Percentiles rank a stretch among this genome's conserved stretches.
Conservation (phyloP, 2,888 invertebrate species). For the Euclidia mi region DNA sequence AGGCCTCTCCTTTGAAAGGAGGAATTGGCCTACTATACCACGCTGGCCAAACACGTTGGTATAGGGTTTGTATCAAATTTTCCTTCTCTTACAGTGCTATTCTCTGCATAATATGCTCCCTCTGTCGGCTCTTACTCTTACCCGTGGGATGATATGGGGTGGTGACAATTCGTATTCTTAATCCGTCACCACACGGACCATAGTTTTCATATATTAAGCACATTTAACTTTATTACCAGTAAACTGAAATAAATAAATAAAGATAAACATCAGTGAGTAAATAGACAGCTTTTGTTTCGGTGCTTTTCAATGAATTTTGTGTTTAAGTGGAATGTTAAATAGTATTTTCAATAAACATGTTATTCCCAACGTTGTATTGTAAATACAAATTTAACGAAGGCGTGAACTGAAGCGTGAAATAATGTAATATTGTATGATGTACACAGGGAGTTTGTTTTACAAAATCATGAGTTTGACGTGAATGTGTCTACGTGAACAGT, state of each 20-base stretch:
- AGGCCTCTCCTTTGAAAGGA: no score
- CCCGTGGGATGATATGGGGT: no score
- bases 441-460: slow-evolving; percentile 11
- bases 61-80: no score
- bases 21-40: no score
- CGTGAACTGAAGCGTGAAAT: not conserved
- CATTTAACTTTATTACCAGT: not conserved
- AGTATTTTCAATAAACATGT: slow-evolving; percentile 13
- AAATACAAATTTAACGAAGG: not conserved
- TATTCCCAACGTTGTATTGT: not conserved
- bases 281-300: slow-evolving; percentile 26
- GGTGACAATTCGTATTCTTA: no score
- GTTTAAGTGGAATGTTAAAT: slow-evolving; percentile 30
- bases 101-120: no score
- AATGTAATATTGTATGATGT: not conserved
- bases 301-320: slow-evolving; percentile 27
- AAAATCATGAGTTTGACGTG: slow-evolving; percentile 13
- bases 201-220: not conserved
- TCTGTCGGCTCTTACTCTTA: no score
- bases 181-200: no score
- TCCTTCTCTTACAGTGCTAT: no score
- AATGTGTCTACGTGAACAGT: slow-evolving; percentile 29
- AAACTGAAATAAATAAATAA: not conserved
- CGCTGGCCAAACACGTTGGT: no score
- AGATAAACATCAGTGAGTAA: not conserved